These are phyloP conservation scores for Seira musarum DNA, from an alignment of 2,888 invertebrate species.

Conservation along the genomic window DNA sequence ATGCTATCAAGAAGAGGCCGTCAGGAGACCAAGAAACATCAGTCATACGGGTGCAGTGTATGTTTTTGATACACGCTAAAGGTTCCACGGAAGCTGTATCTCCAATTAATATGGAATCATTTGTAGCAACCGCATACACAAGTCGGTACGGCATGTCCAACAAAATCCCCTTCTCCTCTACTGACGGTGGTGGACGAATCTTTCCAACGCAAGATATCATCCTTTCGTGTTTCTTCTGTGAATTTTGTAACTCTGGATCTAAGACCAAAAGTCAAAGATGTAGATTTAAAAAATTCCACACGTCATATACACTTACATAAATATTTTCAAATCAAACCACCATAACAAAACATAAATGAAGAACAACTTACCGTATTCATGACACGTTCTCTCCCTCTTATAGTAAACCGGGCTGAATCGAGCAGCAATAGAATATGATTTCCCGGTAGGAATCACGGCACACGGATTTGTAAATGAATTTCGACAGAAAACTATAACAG, in stretches of 20 bases:
- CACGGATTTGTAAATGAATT: constrained; percentile 66
- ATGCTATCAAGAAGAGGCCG: constrained; percentile 82
- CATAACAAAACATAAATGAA: no score
- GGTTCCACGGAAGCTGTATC: constrained; percentile 89
- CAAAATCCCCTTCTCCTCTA: constrained; percentile 52
- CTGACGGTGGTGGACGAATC: constrained; percentile 30
- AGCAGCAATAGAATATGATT: constrained; percentile 79
- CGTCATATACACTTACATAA: no score
- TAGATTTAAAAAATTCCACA: background rate
- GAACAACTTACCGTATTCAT: constrained; percentile 59
- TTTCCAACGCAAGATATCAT: constrained; percentile 60
- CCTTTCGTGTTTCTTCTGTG: constrained; percentile 62
- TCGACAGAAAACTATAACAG: constrained; percentile 65
- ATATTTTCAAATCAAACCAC: no score
- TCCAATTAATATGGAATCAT: constrained; percentile 84
- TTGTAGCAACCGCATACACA: constrained; percentile 93
- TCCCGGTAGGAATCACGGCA: constrained; percentile 66
- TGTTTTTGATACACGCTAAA: constrained; percentile 85
- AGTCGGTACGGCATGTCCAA: constrained; percentile 82
- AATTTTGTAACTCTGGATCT: constrained; percentile 62
- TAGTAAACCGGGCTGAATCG: constrained; percentile 86
- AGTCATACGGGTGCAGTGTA: constrained; percentile 91
- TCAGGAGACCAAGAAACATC: constrained; percentile 91
- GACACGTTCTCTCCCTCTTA: constrained; percentile 71
- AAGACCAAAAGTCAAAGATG: constrained; percentile 15